Evolutionary conservation across 2,113 vertebrate genomes (phyloP).

Genomic region (Anguilla japonica): DNA sequence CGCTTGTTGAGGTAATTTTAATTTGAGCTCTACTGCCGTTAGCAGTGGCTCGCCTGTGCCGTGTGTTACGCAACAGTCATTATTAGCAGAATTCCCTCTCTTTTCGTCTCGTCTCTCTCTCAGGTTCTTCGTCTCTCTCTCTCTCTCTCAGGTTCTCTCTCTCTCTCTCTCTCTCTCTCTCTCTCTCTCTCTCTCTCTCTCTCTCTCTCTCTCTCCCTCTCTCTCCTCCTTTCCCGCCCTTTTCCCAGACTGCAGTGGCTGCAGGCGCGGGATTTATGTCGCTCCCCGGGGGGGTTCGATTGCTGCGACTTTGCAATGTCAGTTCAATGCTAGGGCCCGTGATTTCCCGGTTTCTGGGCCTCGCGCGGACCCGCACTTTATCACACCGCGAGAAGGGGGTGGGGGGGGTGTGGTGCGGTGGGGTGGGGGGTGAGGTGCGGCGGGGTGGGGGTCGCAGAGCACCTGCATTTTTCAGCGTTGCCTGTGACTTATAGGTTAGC

Average conservation of each 20-base stretch:
- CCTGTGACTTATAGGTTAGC: constrained; percentile 28
- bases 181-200: no score
- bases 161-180: not conserved
- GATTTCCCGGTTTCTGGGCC: constrained; percentile 22
- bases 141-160: not conserved
- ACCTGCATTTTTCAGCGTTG: constrained; percentile 25
- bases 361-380: not conserved
- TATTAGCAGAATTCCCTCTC: not conserved
- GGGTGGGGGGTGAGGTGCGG: not conserved
- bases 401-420: not conserved
- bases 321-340: constrained; percentile 29
- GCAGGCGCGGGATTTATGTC: constrained; percentile 25
- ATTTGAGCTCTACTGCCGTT: not conserved
- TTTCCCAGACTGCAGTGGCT: not conserved
- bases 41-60: not conserved
- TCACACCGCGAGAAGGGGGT: not conserved
- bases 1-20: not conserved
- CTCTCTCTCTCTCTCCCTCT: not conserved
- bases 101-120: not conserved
- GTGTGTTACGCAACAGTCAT: not conserved
- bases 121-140: not conserved
- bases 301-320: constrained; percentile 31
- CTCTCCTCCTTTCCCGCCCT: not conserved
- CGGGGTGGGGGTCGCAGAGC: not conserved
- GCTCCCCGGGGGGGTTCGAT: constrained; percentile 20